These are phyloP conservation scores for Pygocentrus nattereri DNA, from an alignment of 2,797 vertebrate species.

Conservation along the genomic window DNA sequence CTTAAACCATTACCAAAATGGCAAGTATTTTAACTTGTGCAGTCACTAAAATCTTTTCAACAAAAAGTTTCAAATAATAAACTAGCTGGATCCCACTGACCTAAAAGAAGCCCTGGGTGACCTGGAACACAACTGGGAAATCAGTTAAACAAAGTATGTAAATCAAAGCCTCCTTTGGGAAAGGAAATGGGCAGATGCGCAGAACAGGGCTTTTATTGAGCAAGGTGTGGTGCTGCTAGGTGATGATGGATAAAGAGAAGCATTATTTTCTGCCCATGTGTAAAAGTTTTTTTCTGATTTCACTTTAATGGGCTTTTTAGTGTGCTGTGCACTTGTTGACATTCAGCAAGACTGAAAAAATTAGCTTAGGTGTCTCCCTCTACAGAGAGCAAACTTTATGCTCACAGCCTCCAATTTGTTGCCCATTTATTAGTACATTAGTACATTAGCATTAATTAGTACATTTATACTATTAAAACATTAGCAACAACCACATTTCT, in stretches of 20 bases:
- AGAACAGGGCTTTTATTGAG: conserved; percentile 1
- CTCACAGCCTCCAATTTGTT: too few relatives aligned
- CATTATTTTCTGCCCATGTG: neutral
- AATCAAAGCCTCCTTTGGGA: neutral
- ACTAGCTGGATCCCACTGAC: neutral
- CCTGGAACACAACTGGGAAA: conserved; percentile 10
- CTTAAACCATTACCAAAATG: too few relatives aligned
- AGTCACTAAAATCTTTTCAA: neutral
- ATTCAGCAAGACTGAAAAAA: neutral
- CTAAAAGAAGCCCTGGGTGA: neutral
- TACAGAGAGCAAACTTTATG: too few relatives aligned
- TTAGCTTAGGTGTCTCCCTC: too few relatives aligned
- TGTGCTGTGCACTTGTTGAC: too few relatives aligned
- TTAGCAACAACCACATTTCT: too few relatives aligned
- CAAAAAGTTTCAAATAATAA: neutral
- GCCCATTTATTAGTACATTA: too few relatives aligned
- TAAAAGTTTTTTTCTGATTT: neutral
- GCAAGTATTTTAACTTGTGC: too few relatives aligned
- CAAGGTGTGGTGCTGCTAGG: neutral
- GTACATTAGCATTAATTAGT: too few relatives aligned
- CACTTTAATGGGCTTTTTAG: neutral
- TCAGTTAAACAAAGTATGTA: conserved; percentile 9
- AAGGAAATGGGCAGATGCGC: neutral
- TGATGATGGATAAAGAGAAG: neutral
- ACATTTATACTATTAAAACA: too few relatives aligned